Evolutionary conservation across 2,113 vertebrate genomes (phyloP), one percentile per base, ranked within the genome.

Genomic region (Parus major): DNA sequence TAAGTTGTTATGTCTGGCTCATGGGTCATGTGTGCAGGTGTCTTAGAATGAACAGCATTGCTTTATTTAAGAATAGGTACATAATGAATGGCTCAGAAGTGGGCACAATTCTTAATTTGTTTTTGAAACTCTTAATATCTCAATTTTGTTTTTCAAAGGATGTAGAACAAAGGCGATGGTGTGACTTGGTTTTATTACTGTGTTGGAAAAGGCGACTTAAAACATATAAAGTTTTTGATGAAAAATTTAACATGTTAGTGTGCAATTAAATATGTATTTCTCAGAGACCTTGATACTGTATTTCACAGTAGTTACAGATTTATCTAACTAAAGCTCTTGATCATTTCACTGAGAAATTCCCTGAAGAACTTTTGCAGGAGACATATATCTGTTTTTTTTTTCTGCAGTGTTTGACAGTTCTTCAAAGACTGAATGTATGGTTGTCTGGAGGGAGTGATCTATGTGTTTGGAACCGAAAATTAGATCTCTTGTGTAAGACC

Each of bases 371-470:
- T 95, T 91, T 82, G 71, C 64, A 88, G 69, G 39, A 66, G 17
- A 77, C 65, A 88, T 93, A 79, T 83, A 83, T 96, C 95, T 93
- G 76, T 75, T 96, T 98, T 96, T 97, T 96, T 22, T 92, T 90
- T 97, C 92, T 39, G 52, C 97, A 99, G 99, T 99, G 99, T 96
- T 95, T 99, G 95, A 97, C 98, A 95, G 98, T 99, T 97, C 97
- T 99, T 95, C 98, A 98, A 95, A 98, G 98, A 31, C 96, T 99
- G 96, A 97, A 98, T 89, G 77, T 99, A 88, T 99, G 98, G 98
- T 94, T 99, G 27, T 99, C 99, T 49, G 99, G 99, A 81, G 99
- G 98, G 33, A 98, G 98, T 92, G 99, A 99, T 81, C 95, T 99
- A 12, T 99, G 99, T 94, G 98, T 99, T 92, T 99, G 99, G 99